Conservation (phyloP, 2,888 invertebrate species). For the Tipula unca region DNA sequence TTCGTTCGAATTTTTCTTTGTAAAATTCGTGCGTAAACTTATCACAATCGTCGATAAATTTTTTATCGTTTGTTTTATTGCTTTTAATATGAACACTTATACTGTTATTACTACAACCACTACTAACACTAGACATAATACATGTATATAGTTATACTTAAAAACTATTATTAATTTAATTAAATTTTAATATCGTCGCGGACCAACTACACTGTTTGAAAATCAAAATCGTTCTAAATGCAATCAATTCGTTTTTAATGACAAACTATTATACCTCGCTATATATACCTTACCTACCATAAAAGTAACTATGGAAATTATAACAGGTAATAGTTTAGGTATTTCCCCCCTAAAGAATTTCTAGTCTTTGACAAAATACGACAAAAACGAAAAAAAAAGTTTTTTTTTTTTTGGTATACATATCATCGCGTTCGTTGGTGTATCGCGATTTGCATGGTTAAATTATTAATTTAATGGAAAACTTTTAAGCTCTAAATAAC, state of each 20-base stretch:
- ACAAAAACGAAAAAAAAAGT: neutral
- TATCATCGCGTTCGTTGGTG: neutral
- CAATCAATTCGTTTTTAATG: neutral
- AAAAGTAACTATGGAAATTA: neutral
- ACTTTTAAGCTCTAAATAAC: neutral
- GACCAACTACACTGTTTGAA: neutral
- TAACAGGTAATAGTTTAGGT: neutral
- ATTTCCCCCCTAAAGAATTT: neutral
- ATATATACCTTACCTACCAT: no score
- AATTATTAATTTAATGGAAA: neutral
- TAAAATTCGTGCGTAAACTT: conserved; percentile 1
- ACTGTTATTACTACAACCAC: neutral
- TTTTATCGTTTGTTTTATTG: neutral
- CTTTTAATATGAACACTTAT: neutral
- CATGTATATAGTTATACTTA: neutral
- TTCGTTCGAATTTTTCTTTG: neutral
- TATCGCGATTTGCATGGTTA: neutral
- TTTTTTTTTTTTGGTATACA: neutral
- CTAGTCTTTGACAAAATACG: neutral
- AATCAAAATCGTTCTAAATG: neutral
- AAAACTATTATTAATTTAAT: neutral
- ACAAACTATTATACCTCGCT: neutral
- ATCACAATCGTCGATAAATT: neutral
- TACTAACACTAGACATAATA: neutral
- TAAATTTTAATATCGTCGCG: neutral